Base-by-base conservation (phyloP, 2,797 vertebrate species). In the Acestrorhynchus altus region DNA sequence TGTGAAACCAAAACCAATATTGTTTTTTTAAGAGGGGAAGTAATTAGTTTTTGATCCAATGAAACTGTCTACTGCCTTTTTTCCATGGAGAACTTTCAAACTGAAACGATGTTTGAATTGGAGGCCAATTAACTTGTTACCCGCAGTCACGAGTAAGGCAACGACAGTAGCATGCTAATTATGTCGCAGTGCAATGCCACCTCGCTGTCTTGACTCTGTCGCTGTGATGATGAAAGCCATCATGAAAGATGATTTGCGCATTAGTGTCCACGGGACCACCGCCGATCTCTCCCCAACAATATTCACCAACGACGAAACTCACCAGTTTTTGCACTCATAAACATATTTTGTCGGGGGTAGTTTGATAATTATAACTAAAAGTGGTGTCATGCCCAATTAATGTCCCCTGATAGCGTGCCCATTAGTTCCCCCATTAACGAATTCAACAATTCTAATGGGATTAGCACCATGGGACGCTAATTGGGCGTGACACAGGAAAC, bases 391-490 rank as follows among this genome's bases (percentile, higher is more conserved):
- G 95, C 95, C 96, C 97, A 98, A 99, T 99, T 99, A 99, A 95
- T 95, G 95, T 96, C 96, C 95, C 95, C 94, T 94, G 96, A 95
- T 98, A 97, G 94, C 96, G 94, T 95, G 96, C 95, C 97, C 96
- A 99, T 99, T 98, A 98, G 95, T 96, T 97, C 95, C 94, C 94
- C 95, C 96, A 98, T 98, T 98, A 97, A 97, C 96, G 95, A 97
- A 98, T 97, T 98, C 97, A 95, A 96, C 96, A 96, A 96, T 96
- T 95, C 96, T 99, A 98, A 99, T 98, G 97, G 96, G 96, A 97
- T 98, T 97, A 96, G 94, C 94, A 96, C 94, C 93, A 95, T 94
- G 93, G 94, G 96, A 95, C 94, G 94, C 95, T 98, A 98, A 98
- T 99, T 98, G 97, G 96, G 95, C 96, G 95, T 96, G 96, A 96